Evolutionary conservation across 2,888 invertebrate genomes (phyloP).

Genomic region (Proisotoma minuta): DNA sequence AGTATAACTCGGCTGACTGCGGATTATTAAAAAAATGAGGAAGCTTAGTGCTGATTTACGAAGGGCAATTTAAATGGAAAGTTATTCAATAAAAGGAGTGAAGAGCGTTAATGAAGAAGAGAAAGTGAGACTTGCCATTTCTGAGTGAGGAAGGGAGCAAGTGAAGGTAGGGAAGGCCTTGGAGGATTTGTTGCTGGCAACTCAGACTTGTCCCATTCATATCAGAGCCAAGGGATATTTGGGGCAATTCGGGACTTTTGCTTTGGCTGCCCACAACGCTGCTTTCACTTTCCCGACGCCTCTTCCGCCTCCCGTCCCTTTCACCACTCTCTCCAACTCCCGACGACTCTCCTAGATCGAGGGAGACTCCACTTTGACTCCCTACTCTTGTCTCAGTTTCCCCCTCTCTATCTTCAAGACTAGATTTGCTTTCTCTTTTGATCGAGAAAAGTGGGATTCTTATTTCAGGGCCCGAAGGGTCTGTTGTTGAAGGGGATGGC

Average conservation of each 20-base stretch:
- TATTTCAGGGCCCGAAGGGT: background rate
- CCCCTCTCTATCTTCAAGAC: conserved; percentile 20
- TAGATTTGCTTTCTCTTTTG: conserved; percentile 12
- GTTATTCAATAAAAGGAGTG: no score
- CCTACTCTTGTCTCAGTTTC: conserved; percentile 14
- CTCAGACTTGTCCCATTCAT: conserved; percentile 14
- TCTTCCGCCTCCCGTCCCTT: conserved; percentile 29
- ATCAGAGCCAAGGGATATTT: background rate
- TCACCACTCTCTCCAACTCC: conserved; percentile 37
- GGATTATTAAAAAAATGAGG: no score
- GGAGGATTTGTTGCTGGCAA: conserved; percentile 28
- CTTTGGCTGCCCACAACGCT: conserved; percentile 1
- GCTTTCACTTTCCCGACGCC: conserved; percentile 26
- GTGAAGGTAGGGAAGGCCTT: conserved; percentile 39
- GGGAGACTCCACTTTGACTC: conserved; percentile 21
- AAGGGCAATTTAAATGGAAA: no score
- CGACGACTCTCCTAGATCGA: conserved; percentile 27
- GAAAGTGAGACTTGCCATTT: no score
- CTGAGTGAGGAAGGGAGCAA: conserved; percentile 34
- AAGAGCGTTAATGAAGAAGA: no score
- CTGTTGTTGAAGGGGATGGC: background rate
- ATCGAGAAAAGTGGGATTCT: background rate
- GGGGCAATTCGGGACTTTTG: background rate
- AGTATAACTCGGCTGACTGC: no score
- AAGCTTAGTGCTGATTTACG: no score